A percentile compares a stretch with the other conserved stretches of the same genome.
These are phyloP conservation scores for Speoplatyrhinus poulsoni DNA, from an alignment of 2,113 vertebrate species.

Conservation along the genomic window DNA sequence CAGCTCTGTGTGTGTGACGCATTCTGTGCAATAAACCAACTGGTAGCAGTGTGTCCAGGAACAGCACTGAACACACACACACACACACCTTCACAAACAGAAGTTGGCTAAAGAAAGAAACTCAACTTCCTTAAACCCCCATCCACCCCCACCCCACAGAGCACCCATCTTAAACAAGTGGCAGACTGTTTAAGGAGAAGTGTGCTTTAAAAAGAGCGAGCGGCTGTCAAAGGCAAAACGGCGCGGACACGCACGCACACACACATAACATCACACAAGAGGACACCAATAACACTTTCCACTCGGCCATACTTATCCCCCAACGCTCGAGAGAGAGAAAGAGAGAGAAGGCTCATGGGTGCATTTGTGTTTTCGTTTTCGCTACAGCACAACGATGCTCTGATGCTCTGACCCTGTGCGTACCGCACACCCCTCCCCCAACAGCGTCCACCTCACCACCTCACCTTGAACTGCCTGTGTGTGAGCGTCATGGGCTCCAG, in stretches of 20 bases:
- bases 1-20: neutral
- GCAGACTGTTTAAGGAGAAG: constrained; percentile 19
- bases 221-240: constrained; percentile 8
- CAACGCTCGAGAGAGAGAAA: constrained; percentile 7
- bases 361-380: constrained; percentile 3
- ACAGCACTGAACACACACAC: constrained; percentile 1
- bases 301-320: constrained; percentile 48
- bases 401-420: neutral
- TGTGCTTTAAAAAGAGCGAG: constrained; percentile 31
- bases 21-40: constrained; percentile 20
- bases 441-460: constrained; percentile 40
- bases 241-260: constrained; percentile 20
- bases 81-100: neutral
- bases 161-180: constrained; percentile 11
- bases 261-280: constrained; percentile 19
- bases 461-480: constrained; percentile 86
- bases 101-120: constrained; percentile 21
- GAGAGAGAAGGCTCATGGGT: constrained; percentile 3
- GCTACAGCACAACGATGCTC: too few relatives aligned
- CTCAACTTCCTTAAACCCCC: neutral
- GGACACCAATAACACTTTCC: constrained; percentile 43
- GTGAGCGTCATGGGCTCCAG: constrained; percentile 80
- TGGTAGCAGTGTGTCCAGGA: constrained; percentile 14
- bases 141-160: too few relatives aligned
- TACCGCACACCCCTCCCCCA: constrained; percentile 25